Base-by-base conservation (phyloP, 2,113 vertebrate species). In the Ranitomeya imitator region DNA sequence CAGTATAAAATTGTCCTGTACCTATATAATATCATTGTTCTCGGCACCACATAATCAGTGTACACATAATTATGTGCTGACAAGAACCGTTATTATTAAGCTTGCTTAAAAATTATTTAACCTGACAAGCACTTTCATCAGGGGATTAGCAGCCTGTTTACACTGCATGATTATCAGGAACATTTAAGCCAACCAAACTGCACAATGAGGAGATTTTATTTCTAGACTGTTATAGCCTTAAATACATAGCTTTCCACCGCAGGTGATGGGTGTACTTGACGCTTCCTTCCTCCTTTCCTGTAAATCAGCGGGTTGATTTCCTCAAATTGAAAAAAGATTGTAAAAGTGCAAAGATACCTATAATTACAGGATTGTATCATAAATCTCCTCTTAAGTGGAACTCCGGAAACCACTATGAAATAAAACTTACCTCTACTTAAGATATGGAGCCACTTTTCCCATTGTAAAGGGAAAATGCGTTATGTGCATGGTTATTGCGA, bases 261-360 rank as follows among this genome's bases (percentile, higher is more conserved):
- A 51, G 52, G 26, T 74, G 69, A 54, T 19, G 67, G 67, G 52
- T 19, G 69, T 37, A 55, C 54, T 57, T 76, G 65, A 51, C 14
- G 65, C 16, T 69, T 84, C 63, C 82, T 54, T 67, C 59, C 61
- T 84, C 54, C 37, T 71, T 83, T 67, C 12, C 71, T 55, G 82
- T 55, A 65, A 55, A 54, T 84, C 82, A 84, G 82, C 69, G 63
- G 82, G 65, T 84, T 84, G 65, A n/a, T 54, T 84, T 69, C 82
- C 82, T 71, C n/a, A 4, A 23, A 84, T 84, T 84, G 11, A 82
- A 59, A 45, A 52, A 83, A 69, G 37, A 26, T 69, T 83, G 11
- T 45, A 4, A 21, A 69, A 83, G 23, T n/a, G 55, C 18, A 9
- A 67, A n/a, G 71, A 69, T 23, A 26, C 79, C 45, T 12, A 16